Evolutionary conservation across 1,140 invertebrate genomes (phyloP).

Genomic region (Drosophila orena): DNA sequence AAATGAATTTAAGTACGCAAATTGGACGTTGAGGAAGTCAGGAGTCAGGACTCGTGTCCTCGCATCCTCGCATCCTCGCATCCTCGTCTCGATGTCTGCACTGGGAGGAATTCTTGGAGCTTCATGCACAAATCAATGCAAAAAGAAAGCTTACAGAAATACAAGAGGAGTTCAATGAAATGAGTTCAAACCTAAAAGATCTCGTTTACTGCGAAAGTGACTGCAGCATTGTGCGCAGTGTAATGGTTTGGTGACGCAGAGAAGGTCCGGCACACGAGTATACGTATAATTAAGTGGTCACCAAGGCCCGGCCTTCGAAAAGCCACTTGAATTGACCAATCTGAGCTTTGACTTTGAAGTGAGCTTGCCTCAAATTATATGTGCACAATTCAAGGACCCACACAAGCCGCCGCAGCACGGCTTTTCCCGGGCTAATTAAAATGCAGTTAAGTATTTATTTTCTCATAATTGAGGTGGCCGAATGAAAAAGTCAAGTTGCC

Average conservation of each 20-base stretch:
- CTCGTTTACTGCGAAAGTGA: too few relatives aligned
- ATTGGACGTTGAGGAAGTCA: slow-evolving; percentile 73
- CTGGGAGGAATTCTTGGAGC: not conserved
- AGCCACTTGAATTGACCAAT: slow-evolving; percentile 71
- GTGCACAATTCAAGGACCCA: slow-evolving; percentile 20
- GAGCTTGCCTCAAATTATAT: slow-evolving; percentile 29
- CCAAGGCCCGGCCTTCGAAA: slow-evolving; percentile 34
- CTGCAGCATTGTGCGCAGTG: not conserved
- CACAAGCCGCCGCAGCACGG: slow-evolving; percentile 3
- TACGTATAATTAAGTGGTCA: slow-evolving; percentile 70
- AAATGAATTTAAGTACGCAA: slow-evolving; percentile 83
- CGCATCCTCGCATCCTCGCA: not conserved
- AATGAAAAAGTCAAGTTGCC: slow-evolving; percentile 33
- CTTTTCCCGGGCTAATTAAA: slow-evolving; percentile 57
- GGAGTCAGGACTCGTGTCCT: slow-evolving; percentile 31
- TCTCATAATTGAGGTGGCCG: slow-evolving; percentile 58
- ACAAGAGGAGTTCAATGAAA: too few relatives aligned
- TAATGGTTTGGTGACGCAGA: slow-evolving; percentile 15
- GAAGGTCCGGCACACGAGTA: slow-evolving; percentile 15
- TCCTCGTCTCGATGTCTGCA: slow-evolving; percentile 1
- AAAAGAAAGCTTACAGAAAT: too few relatives aligned
- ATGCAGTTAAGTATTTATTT: slow-evolving; percentile 68
- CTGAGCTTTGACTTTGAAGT: slow-evolving; percentile 68
- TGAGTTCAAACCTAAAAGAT: too few relatives aligned
- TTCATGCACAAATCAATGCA: not conserved